Conservation (phyloP, 2,113 vertebrate species). For the Brachirus orientalis region DNA sequence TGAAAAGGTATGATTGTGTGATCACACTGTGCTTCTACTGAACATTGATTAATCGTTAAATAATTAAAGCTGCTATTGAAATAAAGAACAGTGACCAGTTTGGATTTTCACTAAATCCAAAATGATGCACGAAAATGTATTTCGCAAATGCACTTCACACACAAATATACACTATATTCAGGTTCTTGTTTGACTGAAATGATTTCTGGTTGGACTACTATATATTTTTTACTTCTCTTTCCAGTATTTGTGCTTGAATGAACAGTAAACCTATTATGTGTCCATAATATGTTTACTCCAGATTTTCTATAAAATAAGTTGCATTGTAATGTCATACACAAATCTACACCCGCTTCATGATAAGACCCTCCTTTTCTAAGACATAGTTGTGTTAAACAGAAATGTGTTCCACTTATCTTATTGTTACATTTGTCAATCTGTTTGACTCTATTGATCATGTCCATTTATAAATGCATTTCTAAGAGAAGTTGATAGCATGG, state of each 20-base stretch:
- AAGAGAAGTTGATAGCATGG: no score
- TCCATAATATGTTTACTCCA: slow-evolving; percentile 42
- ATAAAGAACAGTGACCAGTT: no score
- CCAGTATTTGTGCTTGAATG: background rate
- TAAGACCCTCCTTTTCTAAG: slow-evolving; percentile 36
- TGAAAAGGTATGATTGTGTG: no score
- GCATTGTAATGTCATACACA: slow-evolving; percentile 67
- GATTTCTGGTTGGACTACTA: background rate
- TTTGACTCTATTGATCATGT: slow-evolving; percentile 5
- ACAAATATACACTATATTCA: background rate
- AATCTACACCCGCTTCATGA: slow-evolving; percentile 47
- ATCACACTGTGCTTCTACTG: no score
- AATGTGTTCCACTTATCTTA: slow-evolving; percentile 16
- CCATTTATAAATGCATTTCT: slow-evolving; percentile 25
- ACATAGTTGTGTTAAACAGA: slow-evolving; percentile 7
- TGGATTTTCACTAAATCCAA: no score
- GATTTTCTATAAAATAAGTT: slow-evolving; percentile 78
- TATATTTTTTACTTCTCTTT: background rate
- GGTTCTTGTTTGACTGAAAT: background rate
- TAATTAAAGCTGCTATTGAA: no score
- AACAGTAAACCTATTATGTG: no score
- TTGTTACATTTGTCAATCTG: slow-evolving; percentile 20
- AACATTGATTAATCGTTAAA: no score
- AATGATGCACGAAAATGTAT: no score
- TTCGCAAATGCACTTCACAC: no score